Conservation (phyloP, 1,140 invertebrate species). For the Meloidogyne floridensis region DNA sequence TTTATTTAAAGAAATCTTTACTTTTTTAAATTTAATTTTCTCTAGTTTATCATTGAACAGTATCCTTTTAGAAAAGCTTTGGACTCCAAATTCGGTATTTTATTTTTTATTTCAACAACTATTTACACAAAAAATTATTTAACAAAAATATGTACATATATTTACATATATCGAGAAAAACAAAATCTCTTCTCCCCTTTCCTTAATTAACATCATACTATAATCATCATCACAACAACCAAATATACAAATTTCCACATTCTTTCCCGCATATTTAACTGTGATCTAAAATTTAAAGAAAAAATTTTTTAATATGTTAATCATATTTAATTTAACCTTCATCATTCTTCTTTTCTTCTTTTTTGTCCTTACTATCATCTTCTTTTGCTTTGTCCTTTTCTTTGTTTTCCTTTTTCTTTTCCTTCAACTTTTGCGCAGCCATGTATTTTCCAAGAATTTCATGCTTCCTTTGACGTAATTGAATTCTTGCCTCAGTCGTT, state of each 20-base stretch:
- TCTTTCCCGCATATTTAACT: background rate
- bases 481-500: background rate
- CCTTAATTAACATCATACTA: no score
- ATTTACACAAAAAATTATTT: no score
- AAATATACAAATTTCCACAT: no score
- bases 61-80: constrained; percentile 62
- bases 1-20: background rate
- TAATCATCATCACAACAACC: no score
- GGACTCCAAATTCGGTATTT: constrained; percentile 46
- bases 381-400: background rate
- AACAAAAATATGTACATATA: no score
- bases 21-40: background rate
- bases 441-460: constrained; percentile 6
- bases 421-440: background rate
- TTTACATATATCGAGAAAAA: no score
- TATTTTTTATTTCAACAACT: background rate
- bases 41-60: constrained; percentile 56
- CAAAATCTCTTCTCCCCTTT: no score
- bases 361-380: background rate
- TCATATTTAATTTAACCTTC: background rate
- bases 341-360: constrained; percentile 1
- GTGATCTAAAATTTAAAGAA: background rate
- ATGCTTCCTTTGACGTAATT: background rate
- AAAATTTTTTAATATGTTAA: background rate
- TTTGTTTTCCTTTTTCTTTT: background rate